These are phyloP conservation scores for Sericinus montela DNA, from an alignment of 2,888 invertebrate genomes.

Conservation along the genomic window DNA sequence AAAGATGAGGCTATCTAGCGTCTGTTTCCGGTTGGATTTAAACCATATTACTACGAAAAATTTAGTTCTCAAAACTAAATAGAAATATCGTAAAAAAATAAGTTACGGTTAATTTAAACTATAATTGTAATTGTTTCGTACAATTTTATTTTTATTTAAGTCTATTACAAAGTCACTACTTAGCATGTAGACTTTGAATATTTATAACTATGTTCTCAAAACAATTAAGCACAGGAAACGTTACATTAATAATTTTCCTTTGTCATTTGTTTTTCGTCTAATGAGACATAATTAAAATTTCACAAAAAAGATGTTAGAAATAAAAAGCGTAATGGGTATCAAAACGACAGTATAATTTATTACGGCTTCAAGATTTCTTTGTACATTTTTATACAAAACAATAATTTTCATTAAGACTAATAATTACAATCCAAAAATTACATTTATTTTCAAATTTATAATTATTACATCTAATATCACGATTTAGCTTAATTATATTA, in stretches of 20 bases:
- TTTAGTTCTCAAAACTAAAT: too few species aligned
- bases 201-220: background rate
- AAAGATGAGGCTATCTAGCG: too few species aligned
- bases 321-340: conserved; percentile 68
- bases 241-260: conserved; percentile 11
- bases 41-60: too few species aligned
- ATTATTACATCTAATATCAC: conserved; percentile 78
- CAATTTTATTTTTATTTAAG: too few species aligned
- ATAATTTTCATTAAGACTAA: conserved; percentile 73
- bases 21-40: too few species aligned
- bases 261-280: conserved; percentile 9
- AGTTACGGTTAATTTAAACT: too few species aligned
- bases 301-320: conserved; percentile 28
- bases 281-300: conserved; percentile 16
- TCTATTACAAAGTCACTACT: too few species aligned
- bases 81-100: too few species aligned
- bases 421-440: conserved; percentile 79
- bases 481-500: conserved; percentile 75
- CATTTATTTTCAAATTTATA: conserved; percentile 74
- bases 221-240: conserved; percentile 13
- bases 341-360: conserved; percentile 79
- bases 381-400: conserved; percentile 78
- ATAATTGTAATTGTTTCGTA: too few species aligned
- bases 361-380: conserved; percentile 75
- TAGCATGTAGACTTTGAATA: too few species aligned